Evolutionary conservation across 2,888 invertebrate genomes (phyloP), one percentile per base, ranked within the genome.

Genomic region (Acanthococcus lagerstroemiae): DNA sequence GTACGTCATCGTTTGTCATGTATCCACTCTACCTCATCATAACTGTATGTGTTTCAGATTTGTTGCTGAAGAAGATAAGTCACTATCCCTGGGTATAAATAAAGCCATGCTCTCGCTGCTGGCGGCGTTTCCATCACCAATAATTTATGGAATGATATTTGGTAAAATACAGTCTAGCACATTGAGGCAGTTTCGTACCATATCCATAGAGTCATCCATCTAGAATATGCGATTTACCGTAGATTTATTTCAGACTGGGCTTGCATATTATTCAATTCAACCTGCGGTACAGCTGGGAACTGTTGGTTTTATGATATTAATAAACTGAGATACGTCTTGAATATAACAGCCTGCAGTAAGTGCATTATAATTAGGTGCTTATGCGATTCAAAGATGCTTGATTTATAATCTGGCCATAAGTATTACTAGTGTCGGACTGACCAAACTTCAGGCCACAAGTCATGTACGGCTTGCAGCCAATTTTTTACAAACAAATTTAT

Each of bases 241-340:
- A n/a, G n/a, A n/a, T 9, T n/a, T 15, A 54, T 68, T 67, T 9
- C 69, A 75, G 78, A 79, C 70, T 73, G 73, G n/a, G 71, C 78
- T 3, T 79, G 79, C 67, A 66, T 75, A 9, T 73, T 78, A 1
- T 79, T 78, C 78, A 76, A 76, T 50, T 72, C 75, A 22, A 74
- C 72, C 1, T 78, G 78, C 67, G 76, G 75, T 1, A 58, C 69
- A 19, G 70, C 68, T 5, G 77, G 77, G 3, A 76, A 77, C 57
- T 79, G 79, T 67, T 78, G 78, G 77, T 68, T 78, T 1, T 79
- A 78, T 69, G 74, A 77, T 67, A 74, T 73, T 7, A 69, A 72
- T 44, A 72, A 72, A 17, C 70, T 78, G 60, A 71, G 76, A 12
- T 71, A 70, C 46, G 72, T 71, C 19, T 68, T 75, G 21, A 75